These are phyloP conservation scores for Chesias legatella DNA, from an alignment of 2,888 invertebrate genomes.

Conservation along the genomic window DNA sequence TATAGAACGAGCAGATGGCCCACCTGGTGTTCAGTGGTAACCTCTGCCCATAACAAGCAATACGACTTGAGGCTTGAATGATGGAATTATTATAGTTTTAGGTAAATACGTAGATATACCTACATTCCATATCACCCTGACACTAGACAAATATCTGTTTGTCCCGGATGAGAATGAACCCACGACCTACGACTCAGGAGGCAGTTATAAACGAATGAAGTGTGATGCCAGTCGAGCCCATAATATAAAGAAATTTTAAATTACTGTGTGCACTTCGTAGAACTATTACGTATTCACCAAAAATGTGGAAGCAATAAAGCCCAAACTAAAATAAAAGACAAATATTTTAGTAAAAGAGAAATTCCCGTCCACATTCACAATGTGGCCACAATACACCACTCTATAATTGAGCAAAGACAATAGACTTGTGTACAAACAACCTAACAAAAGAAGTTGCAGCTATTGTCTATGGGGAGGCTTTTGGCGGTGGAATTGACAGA, in stretches of 20 bases:
- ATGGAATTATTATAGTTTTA: too few relatives aligned
- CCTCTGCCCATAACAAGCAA: too few relatives aligned
- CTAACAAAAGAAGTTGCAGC: conserved; percentile 42
- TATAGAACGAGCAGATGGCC: too few relatives aligned
- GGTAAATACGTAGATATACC: too few relatives aligned
- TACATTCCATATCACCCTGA: too few relatives aligned
- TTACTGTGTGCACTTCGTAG: conserved; percentile 31
- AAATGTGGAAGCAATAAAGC: conserved; percentile 70
- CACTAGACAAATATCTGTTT: too few relatives aligned
- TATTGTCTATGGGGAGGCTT: conserved; percentile 42
- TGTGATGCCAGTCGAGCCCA: too few relatives aligned
- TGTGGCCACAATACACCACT: conserved; percentile 59
- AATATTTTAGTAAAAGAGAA: conserved; percentile 60
- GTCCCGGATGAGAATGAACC: too few relatives aligned
- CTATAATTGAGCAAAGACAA: conserved; percentile 77
- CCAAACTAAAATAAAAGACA: conserved; percentile 38
- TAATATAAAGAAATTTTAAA: conserved; percentile 11
- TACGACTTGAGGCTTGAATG: too few relatives aligned
- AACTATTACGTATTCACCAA: conserved; percentile 49
- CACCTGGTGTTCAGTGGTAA: too few relatives aligned
- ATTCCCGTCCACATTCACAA: conserved; percentile 44
- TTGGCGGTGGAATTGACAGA: conserved; percentile 66
- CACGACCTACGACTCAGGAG: too few relatives aligned
- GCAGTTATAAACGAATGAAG: too few relatives aligned
- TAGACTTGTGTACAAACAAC: conserved; percentile 54